phyloP scores from a whole-genome alignment of 2,113 vertebrate species.

The Dryoscopus gambensis region DNA sequence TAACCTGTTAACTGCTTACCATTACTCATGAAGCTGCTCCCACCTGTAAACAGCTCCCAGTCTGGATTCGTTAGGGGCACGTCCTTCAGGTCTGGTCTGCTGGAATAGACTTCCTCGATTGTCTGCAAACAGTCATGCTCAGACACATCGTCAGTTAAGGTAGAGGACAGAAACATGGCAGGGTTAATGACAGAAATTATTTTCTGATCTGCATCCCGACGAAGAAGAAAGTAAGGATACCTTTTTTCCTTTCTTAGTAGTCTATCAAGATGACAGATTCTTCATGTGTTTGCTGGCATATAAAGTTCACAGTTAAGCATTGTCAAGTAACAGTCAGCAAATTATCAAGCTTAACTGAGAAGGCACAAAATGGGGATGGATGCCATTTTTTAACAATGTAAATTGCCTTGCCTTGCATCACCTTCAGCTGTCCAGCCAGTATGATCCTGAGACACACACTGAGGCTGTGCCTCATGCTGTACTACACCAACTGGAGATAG shows the following conservation, averaged over 20 bases:
- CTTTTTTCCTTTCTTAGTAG: neutral
- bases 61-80: too few species aligned
- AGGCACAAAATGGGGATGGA: neutral
- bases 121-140: too few species aligned
- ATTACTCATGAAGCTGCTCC: too few species aligned
- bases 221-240: neutral
- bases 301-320: neutral
- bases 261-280: neutral
- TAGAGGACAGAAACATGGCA: too few species aligned
- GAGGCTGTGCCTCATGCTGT: neutral
- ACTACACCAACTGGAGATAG: neutral
- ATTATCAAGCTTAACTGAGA: neutral
- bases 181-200: too few species aligned
- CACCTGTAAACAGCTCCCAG: too few species aligned
- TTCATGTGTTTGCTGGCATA: neutral
- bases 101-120: too few species aligned
- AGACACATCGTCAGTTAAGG: too few species aligned
- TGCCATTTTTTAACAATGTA: neutral
- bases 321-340: neutral
- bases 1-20: too few species aligned
- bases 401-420: neutral
- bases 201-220: neutral
- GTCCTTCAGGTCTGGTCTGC: too few species aligned
- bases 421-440: neutral
- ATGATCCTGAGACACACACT: neutral